Evolutionary conservation across 2,113 vertebrate genomes (phyloP).

Genomic region (Hydrolagus affinis): DNA sequence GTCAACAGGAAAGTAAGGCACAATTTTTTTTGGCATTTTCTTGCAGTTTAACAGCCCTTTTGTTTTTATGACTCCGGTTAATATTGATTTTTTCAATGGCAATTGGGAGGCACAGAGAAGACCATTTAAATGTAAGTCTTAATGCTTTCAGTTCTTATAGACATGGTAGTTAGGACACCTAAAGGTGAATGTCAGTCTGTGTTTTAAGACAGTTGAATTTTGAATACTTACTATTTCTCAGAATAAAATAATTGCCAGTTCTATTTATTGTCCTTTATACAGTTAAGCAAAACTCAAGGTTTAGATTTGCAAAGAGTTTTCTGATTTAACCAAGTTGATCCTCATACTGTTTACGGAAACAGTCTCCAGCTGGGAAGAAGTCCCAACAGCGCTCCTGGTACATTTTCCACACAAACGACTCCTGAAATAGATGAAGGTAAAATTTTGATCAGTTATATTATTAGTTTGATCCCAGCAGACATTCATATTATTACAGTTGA

Average conservation of each 20-base stretch:
- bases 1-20: conserved; percentile 94
- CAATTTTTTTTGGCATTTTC: conserved; percentile 53
- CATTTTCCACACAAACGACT: conserved; percentile 99
- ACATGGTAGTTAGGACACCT: background rate
- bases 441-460: background rate
- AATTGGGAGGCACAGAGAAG: conserved; percentile 43
- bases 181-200: conserved; percentile 12
- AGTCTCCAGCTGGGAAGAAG: conserved; percentile 95
- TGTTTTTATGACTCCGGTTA: background rate
- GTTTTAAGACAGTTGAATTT: conserved; percentile 29
- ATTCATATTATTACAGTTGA: background rate
- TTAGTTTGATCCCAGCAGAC: background rate
- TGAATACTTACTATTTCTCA: conserved; percentile 1
- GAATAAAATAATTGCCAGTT: background rate
- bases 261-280: background rate
- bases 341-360: conserved; percentile 96
- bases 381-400: conserved; percentile 97
- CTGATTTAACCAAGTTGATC: conserved; percentile 77
- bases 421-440: conserved; percentile 56
- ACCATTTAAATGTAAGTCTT: conserved; percentile 43
- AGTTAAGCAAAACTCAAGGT: background rate
- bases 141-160: conserved; percentile 41
- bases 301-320: background rate
- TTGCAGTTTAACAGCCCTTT: background rate
- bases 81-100: conserved; percentile 36